A percentile compares a stretch with the other conserved stretches of the same genome.
phyloP scores from a whole-genome alignment of 2,797 vertebrate genomes.

The Sebastes hubbsi region DNA sequence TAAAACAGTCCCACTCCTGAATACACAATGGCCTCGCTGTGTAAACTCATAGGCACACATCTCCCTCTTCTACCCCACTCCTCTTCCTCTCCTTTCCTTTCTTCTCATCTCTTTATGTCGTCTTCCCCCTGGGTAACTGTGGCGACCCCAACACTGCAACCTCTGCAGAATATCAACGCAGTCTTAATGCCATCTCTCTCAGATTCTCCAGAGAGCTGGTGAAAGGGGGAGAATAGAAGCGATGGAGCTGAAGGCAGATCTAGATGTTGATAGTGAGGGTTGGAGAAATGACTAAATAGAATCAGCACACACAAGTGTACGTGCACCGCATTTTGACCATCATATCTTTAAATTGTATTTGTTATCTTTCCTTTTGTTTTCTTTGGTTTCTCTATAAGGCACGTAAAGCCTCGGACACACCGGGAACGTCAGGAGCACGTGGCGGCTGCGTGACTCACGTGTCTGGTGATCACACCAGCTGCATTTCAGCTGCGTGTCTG shows the following conservation, averaged over 20 bases:
- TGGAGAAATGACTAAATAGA: constrained; percentile 16
- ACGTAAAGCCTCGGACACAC: too few relatives aligned
- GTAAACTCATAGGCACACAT: constrained; percentile 25
- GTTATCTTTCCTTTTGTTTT: neutral
- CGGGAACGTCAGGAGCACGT: too few relatives aligned
- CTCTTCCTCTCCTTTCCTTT: constrained; percentile 2
- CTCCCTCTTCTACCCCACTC: neutral
- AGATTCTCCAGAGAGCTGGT: constrained; percentile 36
- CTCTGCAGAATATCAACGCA: constrained; percentile 60
- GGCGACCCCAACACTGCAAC: constrained; percentile 46
- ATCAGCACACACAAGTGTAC: neutral
- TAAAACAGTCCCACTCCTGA: constrained; percentile 36
- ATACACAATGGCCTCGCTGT: constrained; percentile 30
- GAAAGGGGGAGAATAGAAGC: constrained; percentile 1
- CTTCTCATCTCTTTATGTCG: constrained; percentile 4
- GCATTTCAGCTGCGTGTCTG: too few relatives aligned
- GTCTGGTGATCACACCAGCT: too few relatives aligned
- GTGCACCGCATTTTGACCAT: neutral
- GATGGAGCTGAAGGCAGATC: constrained; percentile 39
- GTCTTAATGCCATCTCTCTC: constrained; percentile 32
- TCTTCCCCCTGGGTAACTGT: constrained; percentile 23
- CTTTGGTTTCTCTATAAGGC: neutral
- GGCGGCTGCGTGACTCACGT: too few relatives aligned
- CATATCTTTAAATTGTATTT: neutral
- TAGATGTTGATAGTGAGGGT: constrained; percentile 27